Evolutionary conservation across 2,888 invertebrate genomes (phyloP), one percentile per base, ranked within the genome.

Genomic region (Esperia sulphurella): DNA sequence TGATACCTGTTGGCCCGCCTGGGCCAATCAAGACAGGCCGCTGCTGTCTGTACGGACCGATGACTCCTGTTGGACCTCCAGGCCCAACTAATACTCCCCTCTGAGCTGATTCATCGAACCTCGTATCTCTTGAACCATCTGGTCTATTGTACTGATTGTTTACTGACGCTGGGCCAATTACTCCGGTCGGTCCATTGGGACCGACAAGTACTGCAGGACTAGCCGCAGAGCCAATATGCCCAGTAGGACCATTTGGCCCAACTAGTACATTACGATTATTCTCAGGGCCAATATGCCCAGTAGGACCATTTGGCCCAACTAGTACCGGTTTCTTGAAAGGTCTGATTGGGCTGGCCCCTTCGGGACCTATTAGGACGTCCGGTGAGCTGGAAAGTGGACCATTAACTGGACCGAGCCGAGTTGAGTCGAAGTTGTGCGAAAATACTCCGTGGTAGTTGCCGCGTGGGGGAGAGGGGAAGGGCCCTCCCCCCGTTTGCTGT

Each of bases 1-100:
- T 71, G 14, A 81, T 67, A 37, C 89, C 89, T 0, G 88, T 88
- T 1, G 91, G 90, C n/a, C 91, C 91, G 0, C 79, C 81, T 1
- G 88, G 89, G 9, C 87, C 85, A 0, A 80, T 79, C 10, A 87
- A 63, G 38, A 87, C 53, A 8, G 61, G 62, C 14, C 60, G 50
- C 35, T 58, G 59, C 52, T 54, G 53, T 21, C 21, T 21, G 39
- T 54, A 43, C 21, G 67, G 59, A 39, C 72, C 63, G 48, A 63
- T 54, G 1, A 63, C 44, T 8, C 69, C 68, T 0, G 90, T 90
- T 3, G 91, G 90, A 10, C 91, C 91, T 0, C 74, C 77, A 0
- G 53, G 65, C 9, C 70, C 68, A 6, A 68, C 83, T 21, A 90
- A 57, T 13, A 91, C 69, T 52, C 75, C 59, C 51, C 52, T 46